Evolutionary conservation across 2,888 invertebrate genomes (phyloP), one percentile per base, ranked within the genome.

Genomic region (Melanargia galathea): DNA sequence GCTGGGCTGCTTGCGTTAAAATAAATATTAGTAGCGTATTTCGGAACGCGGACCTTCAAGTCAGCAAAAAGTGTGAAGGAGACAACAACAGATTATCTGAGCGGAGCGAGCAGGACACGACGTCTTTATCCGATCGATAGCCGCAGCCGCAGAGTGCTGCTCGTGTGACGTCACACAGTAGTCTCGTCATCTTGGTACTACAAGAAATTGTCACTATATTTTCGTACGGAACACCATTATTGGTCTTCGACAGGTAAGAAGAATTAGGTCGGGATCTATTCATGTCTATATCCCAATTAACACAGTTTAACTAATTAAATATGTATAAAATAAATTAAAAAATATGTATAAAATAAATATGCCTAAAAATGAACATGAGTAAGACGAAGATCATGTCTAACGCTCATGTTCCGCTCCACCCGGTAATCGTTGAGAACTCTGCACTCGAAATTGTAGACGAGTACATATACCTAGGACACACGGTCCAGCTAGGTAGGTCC

Each of bases 11-110:
- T 78, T 86, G 87, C 83, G 89, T 90, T 90, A 89, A 90, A 90
- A 91, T 90, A 90, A 90, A 90, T 90, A 91, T 90, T 89, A 90
- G 88, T 88, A 88, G 84, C 90, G 89, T 90, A 87, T 87, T 87
- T 84, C 79, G 75, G 86, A 87, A 87, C 87, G 86, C 84, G 83
- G 48, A 82, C 82, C 84, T 83, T 87, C 82, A 78, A 82, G 80
- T 81, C 80, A 80, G 75, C 76, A 73, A 75, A 75, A 69, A 73
- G 86, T 78, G 81, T 69, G 82, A 90, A 73, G 71, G 81, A 73
- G 86, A 84, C 76, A 72, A 75, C 74, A 67, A 71, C 70, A 78
- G 76, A 75, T 76, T 75, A 75, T 76, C 73, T 73, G 73, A 70
- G 73, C 73, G 73, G 86, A 67, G 79, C 73, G 86, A 86, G 81